Evolutionary conservation across 2,888 invertebrate species (phyloP).

Genomic region (Lepetodrilus schrolli): DNA sequence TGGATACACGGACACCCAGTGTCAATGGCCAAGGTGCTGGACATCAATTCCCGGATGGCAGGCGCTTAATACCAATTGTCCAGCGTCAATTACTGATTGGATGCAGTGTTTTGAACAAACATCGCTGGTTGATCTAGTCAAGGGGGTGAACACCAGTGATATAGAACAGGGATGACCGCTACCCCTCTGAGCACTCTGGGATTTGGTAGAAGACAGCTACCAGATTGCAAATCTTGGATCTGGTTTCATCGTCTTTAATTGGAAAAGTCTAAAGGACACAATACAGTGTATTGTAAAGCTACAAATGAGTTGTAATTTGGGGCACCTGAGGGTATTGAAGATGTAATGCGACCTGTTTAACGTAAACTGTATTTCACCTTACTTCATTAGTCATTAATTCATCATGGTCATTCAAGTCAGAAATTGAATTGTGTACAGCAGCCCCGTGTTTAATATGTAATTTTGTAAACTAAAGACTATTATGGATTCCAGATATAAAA

Average conservation of each 20-base stretch:
- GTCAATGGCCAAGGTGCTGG: background rate
- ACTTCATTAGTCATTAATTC: too few species aligned
- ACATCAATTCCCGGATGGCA: background rate
- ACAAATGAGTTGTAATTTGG: too few species aligned
- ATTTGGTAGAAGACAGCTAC: background rate
- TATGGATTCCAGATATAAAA: too few species aligned
- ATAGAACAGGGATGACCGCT: background rate
- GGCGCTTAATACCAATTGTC: conserved; percentile 6
- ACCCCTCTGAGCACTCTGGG: too few species aligned
- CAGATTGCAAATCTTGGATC: background rate
- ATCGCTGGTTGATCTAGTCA: background rate
- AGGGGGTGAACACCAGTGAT: background rate
- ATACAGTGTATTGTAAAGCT: background rate
- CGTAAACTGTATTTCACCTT: too few species aligned
- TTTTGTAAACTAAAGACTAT: too few species aligned
- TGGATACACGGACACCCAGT: background rate
- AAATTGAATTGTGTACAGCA: too few species aligned
- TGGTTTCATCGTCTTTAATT: background rate
- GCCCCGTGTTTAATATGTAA: too few species aligned
- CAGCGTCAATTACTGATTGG: conserved; percentile 13
- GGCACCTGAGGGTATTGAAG: too few species aligned
- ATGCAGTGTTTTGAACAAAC: background rate
- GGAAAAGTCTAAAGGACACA: background rate
- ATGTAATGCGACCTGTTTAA: too few species aligned
- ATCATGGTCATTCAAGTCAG: too few species aligned